Percentiles rank a stretch among this genome's conserved stretches.
Evolutionary conservation across 2,113 vertebrate species (phyloP).

Genomic region (Actenoides lindsayi): DNA sequence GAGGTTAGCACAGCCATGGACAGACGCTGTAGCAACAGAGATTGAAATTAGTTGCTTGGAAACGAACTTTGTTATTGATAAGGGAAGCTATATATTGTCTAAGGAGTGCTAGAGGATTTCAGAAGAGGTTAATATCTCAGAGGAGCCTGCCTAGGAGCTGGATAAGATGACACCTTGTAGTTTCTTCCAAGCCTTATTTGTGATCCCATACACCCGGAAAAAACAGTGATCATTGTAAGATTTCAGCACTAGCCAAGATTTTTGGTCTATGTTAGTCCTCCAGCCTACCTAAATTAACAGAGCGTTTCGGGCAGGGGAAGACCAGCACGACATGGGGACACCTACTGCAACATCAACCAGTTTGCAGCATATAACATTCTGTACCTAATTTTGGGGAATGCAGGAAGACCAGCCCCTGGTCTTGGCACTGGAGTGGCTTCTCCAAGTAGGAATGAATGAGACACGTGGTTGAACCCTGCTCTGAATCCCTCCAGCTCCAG

Average conservation of each 20-base stretch:
- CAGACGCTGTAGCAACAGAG: background rate
- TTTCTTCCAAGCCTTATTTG: background rate
- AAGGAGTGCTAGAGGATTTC: background rate
- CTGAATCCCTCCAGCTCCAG: background rate
- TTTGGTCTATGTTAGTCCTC: background rate
- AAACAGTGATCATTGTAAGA: background rate
- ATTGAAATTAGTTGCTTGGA: background rate
- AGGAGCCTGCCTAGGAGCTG: background rate
- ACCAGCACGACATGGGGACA: background rate
- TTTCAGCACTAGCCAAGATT: background rate
- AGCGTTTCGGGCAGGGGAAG: background rate
- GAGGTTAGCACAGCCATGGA: background rate
- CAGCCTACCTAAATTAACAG: background rate
- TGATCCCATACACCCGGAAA: background rate
- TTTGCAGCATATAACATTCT: background rate
- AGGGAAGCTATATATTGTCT: background rate
- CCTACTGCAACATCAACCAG: background rate
- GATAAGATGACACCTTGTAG: background rate
- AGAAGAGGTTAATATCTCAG: background rate
- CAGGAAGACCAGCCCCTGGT: background rate
- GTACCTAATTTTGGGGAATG: background rate
- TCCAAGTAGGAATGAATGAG: background rate
- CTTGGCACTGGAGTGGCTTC: background rate
- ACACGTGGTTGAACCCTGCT: background rate
- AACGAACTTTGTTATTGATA: background rate